These are phyloP conservation scores for Pseudococcus longispinus DNA, from an alignment of 2,888 invertebrate genomes.

Conservation along the genomic window DNA sequence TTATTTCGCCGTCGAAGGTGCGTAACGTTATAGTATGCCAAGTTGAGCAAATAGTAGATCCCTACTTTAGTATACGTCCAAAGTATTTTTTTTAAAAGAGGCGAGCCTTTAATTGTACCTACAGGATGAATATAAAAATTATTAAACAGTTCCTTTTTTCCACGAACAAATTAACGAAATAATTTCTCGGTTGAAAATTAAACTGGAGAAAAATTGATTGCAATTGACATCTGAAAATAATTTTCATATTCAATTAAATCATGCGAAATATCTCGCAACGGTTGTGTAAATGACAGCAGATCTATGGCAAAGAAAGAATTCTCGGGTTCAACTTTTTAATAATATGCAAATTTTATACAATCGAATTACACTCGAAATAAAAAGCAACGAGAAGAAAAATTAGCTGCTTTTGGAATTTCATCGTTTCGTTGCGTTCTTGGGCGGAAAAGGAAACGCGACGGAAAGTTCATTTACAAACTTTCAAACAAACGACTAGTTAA, in stretches of 20 bases:
- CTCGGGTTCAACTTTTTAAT: background rate
- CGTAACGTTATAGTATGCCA: too few species aligned
- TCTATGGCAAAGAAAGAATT: background rate
- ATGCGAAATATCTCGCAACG: background rate
- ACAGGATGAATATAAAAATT: too few species aligned
- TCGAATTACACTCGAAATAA: background rate
- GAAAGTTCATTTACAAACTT: conserved; percentile 1
- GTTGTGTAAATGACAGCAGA: background rate
- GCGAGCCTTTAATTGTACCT: too few species aligned
- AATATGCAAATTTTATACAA: conserved; percentile 14
- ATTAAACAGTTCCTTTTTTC: background rate
- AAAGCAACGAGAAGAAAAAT: conserved; percentile 16
- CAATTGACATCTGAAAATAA: background rate
- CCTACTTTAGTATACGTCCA: too few species aligned
- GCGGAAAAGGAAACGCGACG: background rate
- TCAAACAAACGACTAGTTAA: conserved; percentile 11
- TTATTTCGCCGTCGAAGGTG: too few species aligned
- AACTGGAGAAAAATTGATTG: background rate
- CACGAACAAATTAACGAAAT: background rate
- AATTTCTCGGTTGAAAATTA: background rate
- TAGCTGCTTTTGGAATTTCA: background rate
- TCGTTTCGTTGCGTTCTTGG: background rate
- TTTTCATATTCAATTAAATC: conserved; percentile 3
- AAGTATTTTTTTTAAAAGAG: too few species aligned
- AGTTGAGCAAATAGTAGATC: too few species aligned